A percentile compares a stretch with the other conserved stretches of the same genome.
phyloP scores from a whole-genome alignment of 2,888 invertebrate species.

The Drosophila neutralis region DNA sequence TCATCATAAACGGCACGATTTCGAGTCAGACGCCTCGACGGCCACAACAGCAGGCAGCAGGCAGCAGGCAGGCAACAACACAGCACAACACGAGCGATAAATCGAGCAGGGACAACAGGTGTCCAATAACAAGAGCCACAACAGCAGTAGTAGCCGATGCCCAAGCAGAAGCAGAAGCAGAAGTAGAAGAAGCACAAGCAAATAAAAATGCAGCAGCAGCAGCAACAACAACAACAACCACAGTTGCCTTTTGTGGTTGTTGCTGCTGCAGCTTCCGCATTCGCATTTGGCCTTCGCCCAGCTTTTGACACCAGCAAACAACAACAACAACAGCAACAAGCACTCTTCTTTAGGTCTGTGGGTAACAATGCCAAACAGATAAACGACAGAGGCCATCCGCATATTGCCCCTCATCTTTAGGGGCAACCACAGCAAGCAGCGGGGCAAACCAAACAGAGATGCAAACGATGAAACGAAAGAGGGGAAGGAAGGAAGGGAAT shows the following conservation, averaged over 20 bases:
- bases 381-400: slow-evolving; percentile 14
- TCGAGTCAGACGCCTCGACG: slow-evolving; percentile 29
- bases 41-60: slow-evolving; percentile 27
- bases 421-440: slow-evolving; percentile 11
- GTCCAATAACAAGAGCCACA: slow-evolving; percentile 43
- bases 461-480: background rate
- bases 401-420: slow-evolving; percentile 12
- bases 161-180: slow-evolving; percentile 2
- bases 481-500: background rate
- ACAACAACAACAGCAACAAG: slow-evolving; percentile 14
- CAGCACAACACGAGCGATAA: slow-evolving; percentile 51
- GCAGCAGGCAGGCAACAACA: slow-evolving; percentile 36
- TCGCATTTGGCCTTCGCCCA: slow-evolving; percentile 53
- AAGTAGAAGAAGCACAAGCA: slow-evolving; percentile 13
- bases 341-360: slow-evolving; percentile 52
- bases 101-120: slow-evolving; percentile 70
- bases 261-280: slow-evolving; percentile 55
- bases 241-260: slow-evolving; percentile 49
- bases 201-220: slow-evolving; percentile 19
- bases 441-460: background rate
- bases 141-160: slow-evolving; percentile 1
- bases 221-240: slow-evolving; percentile 19
- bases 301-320: slow-evolving; percentile 47
- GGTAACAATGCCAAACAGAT: slow-evolving; percentile 53
- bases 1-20: slow-evolving; percentile 55